Conservation (phyloP, 2,888 invertebrate genomes). For the Meta bourneti region DNA sequence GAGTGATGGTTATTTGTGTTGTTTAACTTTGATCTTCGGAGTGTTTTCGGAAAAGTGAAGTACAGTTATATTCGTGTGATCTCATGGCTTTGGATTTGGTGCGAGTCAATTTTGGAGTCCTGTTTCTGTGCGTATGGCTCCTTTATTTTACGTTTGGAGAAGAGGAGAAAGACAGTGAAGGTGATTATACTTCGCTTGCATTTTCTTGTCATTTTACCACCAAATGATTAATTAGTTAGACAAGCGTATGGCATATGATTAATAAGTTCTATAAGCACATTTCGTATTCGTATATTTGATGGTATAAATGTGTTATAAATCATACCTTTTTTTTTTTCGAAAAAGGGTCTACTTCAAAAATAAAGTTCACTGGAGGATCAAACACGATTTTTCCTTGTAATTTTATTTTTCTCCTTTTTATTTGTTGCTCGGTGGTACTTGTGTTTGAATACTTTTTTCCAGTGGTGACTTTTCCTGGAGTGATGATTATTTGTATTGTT, state of each 20-base stretch:
- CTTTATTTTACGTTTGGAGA: not conserved
- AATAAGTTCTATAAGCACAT: too few species aligned
- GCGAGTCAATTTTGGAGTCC: not conserved
- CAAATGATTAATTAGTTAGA: too few species aligned
- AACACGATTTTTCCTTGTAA: not conserved
- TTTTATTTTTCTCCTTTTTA: not conserved
- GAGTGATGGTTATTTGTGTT: not conserved
- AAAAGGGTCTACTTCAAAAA: too few species aligned
- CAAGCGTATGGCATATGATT: too few species aligned
- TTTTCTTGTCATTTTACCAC: too few species aligned
- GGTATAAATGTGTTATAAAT: too few species aligned
- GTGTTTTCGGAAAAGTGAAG: not conserved
- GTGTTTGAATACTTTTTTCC: not conserved
- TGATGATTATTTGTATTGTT: not conserved
- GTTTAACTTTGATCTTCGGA: not conserved
- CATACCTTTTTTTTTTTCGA: too few species aligned
- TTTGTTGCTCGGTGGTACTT: not conserved
- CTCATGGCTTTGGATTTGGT: not conserved
- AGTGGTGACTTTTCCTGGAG: not conserved
- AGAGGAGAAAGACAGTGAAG: not conserved
- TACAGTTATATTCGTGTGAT: not conserved
- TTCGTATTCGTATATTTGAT: too few species aligned
- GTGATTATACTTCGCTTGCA: not conserved
- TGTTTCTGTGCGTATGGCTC: not conserved
- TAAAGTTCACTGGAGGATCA: too few species aligned